Evolutionary conservation across 2,888 invertebrate species (phyloP).

Genomic region (Sycophila texana): DNA sequence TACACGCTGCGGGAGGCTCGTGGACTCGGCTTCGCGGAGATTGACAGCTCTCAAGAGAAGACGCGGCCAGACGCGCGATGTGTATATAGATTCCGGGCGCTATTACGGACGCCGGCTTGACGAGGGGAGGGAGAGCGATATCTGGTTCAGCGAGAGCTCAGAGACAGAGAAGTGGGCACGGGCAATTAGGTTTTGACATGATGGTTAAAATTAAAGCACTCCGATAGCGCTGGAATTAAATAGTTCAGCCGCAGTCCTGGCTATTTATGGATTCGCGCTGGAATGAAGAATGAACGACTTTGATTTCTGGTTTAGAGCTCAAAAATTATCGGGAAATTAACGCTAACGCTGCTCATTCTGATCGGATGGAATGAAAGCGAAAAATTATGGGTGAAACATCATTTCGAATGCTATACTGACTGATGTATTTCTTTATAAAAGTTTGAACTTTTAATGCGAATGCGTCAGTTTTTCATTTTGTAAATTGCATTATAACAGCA

Average conservation of each 20-base stretch:
- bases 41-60: conserved; percentile 69
- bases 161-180: conserved; percentile 44
- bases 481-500: background rate
- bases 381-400: no score
- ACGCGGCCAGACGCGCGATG: conserved; percentile 31
- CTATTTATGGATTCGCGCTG: background rate
- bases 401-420: no score
- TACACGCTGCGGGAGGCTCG: background rate
- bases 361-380: no score
- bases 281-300: no score
- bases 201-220: conserved; percentile 43
- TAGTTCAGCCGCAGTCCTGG: background rate
- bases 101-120: conserved; percentile 24
- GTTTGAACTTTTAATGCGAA: background rate
- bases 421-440: no score
- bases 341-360: no score
- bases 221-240: conserved; percentile 24
- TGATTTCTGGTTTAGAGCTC: no score
- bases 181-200: conserved; percentile 49
- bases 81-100: conserved; percentile 17
- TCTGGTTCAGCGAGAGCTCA: background rate
- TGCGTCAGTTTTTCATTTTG: background rate
- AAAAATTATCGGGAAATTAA: no score
- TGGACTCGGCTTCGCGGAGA: conserved; percentile 56
- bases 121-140: conserved; percentile 26